Evolutionary conservation across 2,888 invertebrate species (phyloP), one percentile per base, ranked within the genome.

Genomic region (Drosophila meridionalis): DNA sequence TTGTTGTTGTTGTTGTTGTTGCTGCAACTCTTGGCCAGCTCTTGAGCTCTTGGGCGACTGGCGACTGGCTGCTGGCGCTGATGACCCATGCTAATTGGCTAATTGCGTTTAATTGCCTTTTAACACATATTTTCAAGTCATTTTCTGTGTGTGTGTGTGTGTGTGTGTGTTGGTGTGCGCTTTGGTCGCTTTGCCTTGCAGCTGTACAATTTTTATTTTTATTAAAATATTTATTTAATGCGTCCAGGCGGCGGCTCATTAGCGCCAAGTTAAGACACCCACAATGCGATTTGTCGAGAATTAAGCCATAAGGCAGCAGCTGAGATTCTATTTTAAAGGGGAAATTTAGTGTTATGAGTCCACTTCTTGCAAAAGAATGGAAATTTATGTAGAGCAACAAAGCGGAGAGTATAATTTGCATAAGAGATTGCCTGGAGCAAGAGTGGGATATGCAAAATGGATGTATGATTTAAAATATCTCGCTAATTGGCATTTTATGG

Each of bases 71-170:
- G 67, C 20, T 68, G 61, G 48, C 67, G 76, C 76, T 86, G 89
- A 83, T 86, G 89, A 70, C 89, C 90, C 86, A 87, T 79, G 81
- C 87, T 87, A 87, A 87, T 88, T 89, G 87, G 88, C 81, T 89
- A 87, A 87, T 89, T 89, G 90, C 79, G 76, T 88, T 81, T 89
- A 87, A 87, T 90, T 83, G 81, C 81, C 86, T 88, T 79, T 90
- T 79, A 82, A 76, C 88, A 82, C 64, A 87, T 76, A 65, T 65
- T 53, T 62, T 32, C 20, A 61, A 48, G 26, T 61, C 42, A 48
- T 14, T 32, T 14, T 40, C 14, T 55, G 42, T 40, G 14, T 30
- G 26, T 57, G 3, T 30, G 14, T 30, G 9, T 28, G 8, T 26
- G n/a, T 45, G 26, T 61, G 14, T 50, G 40, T 53, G 30, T 58